A percentile compares a stretch with the other conserved stretches of the same genome.
Evolutionary conservation across 2,888 invertebrate genomes (phyloP).

Genomic region (Kuschelorhynchus macadamiae): DNA sequence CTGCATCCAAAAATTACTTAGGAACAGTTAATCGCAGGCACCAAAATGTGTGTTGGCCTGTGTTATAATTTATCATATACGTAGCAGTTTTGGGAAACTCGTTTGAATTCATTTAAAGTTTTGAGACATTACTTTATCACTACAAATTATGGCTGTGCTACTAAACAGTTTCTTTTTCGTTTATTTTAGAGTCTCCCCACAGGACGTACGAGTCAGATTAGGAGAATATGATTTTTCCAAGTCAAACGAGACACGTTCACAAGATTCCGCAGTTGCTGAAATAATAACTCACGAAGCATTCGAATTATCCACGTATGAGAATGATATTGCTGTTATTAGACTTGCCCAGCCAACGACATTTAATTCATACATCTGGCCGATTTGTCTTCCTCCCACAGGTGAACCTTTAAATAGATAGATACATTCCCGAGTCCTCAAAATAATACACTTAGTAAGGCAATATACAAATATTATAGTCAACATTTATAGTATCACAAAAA

Average conservation of each 20-base stretch:
- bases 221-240: slow-evolving; percentile 86
- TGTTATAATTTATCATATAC: no score
- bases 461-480: no score
- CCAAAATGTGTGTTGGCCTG: no score
- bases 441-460: no score
- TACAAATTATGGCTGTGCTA: no score
- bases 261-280: slow-evolving; percentile 78
- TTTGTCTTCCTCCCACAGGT: slow-evolving; percentile 80
- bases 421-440: no score
- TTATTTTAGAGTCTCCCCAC: slow-evolving; percentile 72
- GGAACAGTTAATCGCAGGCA: no score
- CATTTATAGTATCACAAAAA: no score
- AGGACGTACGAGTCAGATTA: slow-evolving; percentile 78
- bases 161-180: not conserved
- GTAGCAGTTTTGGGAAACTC: no score
- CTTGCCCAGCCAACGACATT: slow-evolving; percentile 78
- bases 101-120: no score
- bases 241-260: slow-evolving; percentile 77
- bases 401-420: slow-evolving; percentile 6
- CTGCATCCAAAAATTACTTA: no score
- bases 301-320: slow-evolving; percentile 76
- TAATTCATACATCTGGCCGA: slow-evolving; percentile 86
- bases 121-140: no score
- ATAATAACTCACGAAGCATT: slow-evolving; percentile 80
- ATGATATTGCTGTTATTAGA: slow-evolving; percentile 84